Percentiles rank a stretch among this genome's conserved stretches.
phyloP scores from a whole-genome alignment of 92 coral and sea anemone genomes.

The Porites lobata region DNA sequence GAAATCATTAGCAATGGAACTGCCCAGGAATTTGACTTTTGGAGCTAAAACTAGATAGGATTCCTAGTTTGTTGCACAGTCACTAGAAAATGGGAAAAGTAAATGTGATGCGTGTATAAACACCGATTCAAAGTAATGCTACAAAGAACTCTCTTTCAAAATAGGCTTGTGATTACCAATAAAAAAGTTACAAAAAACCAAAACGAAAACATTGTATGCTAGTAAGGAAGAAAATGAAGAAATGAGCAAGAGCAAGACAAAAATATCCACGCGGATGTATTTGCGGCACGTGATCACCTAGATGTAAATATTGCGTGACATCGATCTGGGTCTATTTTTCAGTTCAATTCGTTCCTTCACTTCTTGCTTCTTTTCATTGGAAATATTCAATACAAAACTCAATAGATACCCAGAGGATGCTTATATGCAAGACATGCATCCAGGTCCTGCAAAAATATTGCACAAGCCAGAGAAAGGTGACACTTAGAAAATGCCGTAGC shows the following conservation, averaged over 20 bases:
- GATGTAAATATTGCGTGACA: conserved; percentile 31
- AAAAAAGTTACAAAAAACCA: too few relatives aligned
- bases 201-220: too few relatives aligned
- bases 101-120: too few relatives aligned
- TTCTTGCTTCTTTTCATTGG: conserved; percentile 35
- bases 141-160: too few relatives aligned
- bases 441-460: conserved; percentile 37
- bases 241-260: too few relatives aligned
- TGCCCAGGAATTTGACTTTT: too few relatives aligned
- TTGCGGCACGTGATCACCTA: conserved; percentile 13
- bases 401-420: conserved; percentile 38
- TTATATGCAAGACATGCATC: conserved; percentile 36
- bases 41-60: too few relatives aligned
- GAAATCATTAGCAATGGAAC: background rate
- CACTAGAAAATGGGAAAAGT: too few relatives aligned
- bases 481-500: conserved; percentile 2
- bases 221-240: too few relatives aligned
- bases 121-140: too few relatives aligned
- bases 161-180: too few relatives aligned
- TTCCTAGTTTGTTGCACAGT: too few relatives aligned
- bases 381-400: conserved; percentile 23
- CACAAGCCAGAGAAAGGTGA: conserved; percentile 14
- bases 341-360: conserved; percentile 36
- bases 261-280: background rate
- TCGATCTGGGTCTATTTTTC: conserved; percentile 34